Percentiles rank a stretch among this genome's conserved stretches.
Conservation (phyloP, 2,888 invertebrate genomes). For the Nomada fucata region DNA sequence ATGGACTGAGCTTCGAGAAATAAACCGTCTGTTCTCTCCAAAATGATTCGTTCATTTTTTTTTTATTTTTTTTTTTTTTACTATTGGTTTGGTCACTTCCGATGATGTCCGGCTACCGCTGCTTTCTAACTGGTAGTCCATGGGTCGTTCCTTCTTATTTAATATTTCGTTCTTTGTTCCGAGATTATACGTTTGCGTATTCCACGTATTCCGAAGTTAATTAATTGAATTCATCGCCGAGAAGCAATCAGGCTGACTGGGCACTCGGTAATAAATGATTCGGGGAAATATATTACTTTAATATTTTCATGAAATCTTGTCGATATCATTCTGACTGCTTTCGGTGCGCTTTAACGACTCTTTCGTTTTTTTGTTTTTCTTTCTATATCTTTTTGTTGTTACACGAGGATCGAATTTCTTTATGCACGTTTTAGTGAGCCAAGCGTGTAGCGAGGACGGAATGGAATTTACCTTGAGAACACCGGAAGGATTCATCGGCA, state of each 20-base stretch:
- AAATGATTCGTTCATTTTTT: slow-evolving; percentile 33
- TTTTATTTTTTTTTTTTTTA: slow-evolving; percentile 4
- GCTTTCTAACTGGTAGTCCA: neutral
- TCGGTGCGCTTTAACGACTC: no score
- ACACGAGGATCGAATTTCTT: slow-evolving; percentile 9
- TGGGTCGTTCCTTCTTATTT: no score
- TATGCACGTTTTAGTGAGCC: slow-evolving; percentile 88
- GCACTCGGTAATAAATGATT: no score
- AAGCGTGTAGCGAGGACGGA: slow-evolving; percentile 96
- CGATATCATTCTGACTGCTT: neutral
- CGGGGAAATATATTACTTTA: no score
- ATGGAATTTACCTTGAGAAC: slow-evolving; percentile 96
- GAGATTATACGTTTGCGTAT: no score
- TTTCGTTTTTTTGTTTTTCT: neutral
- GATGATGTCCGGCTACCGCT: neutral
- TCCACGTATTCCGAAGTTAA: no score
- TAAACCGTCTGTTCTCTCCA: slow-evolving; percentile 50
- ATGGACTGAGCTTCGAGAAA: slow-evolving; percentile 41
- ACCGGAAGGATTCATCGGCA: slow-evolving; percentile 94
- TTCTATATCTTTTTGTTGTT: neutral
- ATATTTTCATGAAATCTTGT: no score
- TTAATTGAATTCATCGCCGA: no score
- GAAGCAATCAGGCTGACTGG: no score
- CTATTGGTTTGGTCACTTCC: slow-evolving; percentile 25
- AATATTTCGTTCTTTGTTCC: no score